Evolutionary conservation across 2,797 vertebrate species (phyloP).

Genomic region (Pangasius djambal): DNA sequence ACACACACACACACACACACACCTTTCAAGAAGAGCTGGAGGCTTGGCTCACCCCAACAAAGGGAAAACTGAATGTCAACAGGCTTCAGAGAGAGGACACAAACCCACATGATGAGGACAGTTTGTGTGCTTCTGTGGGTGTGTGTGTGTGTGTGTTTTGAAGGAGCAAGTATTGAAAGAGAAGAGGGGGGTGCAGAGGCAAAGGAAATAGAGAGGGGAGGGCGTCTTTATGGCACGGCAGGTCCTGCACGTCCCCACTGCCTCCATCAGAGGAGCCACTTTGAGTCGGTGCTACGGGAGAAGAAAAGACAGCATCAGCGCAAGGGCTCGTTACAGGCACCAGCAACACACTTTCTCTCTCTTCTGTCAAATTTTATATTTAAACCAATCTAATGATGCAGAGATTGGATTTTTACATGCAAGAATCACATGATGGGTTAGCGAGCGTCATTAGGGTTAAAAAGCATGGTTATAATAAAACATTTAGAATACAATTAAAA

Average conservation of each 20-base stretch:
- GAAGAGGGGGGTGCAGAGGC: not conserved
- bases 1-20: conserved; percentile 4
- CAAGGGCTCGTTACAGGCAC: not conserved
- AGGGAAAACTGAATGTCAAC: conserved; percentile 44
- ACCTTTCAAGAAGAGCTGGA: conserved; percentile 18
- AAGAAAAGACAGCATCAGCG: conserved; percentile 9
- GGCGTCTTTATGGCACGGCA: conserved; percentile 11
- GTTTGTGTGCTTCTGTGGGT: not conserved
- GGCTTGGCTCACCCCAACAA: conserved; percentile 34
- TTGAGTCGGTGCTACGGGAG: not conserved
- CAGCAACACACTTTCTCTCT: not conserved
- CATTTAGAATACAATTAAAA: not conserved
- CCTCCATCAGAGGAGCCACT: conserved; percentile 10
- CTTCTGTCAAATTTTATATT: not conserved
- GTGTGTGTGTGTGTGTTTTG: conserved; percentile 17
- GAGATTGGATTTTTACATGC: not conserved
- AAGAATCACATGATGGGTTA: not conserved
- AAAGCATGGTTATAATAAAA: not conserved
- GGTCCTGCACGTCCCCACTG: not conserved
- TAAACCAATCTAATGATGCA: not conserved
- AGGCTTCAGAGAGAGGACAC: conserved; percentile 31
- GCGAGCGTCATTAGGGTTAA: not conserved
- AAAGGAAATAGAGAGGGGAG: conserved; percentile 5
- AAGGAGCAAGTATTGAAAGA: conserved; percentile 13
- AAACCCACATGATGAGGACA: conserved; percentile 16